Base-by-base conservation (phyloP, 1,140 invertebrate species). In the Trichomalopsis sarcophagae region DNA sequence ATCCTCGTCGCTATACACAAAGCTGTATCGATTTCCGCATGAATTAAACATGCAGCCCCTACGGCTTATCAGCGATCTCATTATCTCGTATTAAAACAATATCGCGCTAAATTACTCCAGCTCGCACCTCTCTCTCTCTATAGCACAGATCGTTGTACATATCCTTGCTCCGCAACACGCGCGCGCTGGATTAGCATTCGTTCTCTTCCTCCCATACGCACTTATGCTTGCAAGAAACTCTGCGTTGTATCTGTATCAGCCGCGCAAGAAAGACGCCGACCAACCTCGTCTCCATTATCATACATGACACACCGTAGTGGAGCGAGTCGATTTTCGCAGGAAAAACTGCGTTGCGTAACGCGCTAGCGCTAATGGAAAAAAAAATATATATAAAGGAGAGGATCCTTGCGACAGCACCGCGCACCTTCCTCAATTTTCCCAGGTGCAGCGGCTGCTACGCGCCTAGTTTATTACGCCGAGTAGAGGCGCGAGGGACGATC, bases 391-490 rank as follows among this genome's bases (percentile, higher is more conserved):
- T 9, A 44, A 47, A 78, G 2, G 47, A 27, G 30, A 10, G 44
- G 21, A 69, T 40, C 62, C 82, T 78, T 78, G 33, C 82, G 23
- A 84, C 82, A 77, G 40, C 33, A 1, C 5, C 2, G 75, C 81
- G 81, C 81, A 44, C 81, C 81, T 75, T 74, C 50, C 73, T 82
- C 73, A 66, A 82, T 82, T 82, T 82, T 76, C 73, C 33, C 81
- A 62, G 44, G 81, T 82, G 81, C 81, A 66, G 79, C 27, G 81
- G 21, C 2, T 33, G 33, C 81, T 78, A 84, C 82, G 27, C 27
- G 71, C 82, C 82, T 84, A 84, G 82, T 84, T 84, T 80, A 80
- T 84, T 84, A 84, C 68, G 82, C 27, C 62, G 74, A 40, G 27
- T 27, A 27, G 66, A 69, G 44, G 62, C 27, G 27, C 27, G 27